These are phyloP conservation scores for Holacanthus passer DNA, from an alignment of 2,113 vertebrate species.

Conservation along the genomic window DNA sequence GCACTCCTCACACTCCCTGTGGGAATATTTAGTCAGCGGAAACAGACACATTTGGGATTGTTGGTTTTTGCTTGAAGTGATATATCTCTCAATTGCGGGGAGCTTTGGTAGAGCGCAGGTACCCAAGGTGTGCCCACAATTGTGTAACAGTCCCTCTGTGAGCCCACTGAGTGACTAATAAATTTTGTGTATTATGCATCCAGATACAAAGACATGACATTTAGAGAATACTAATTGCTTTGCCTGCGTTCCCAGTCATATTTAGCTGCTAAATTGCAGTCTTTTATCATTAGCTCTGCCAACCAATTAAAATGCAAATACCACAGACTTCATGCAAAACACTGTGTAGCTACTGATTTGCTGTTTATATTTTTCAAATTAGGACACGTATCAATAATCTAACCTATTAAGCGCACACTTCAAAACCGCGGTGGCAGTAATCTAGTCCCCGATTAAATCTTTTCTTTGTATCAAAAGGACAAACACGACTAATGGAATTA, in stretches of 20 bases:
- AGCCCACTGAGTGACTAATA: conserved; percentile 32
- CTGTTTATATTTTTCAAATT: conserved; percentile 34
- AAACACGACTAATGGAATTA: conserved; percentile 18
- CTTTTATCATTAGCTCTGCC: conserved; percentile 50
- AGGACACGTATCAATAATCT: conserved; percentile 24
- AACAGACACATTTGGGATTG: conserved; percentile 48
- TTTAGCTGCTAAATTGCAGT: conserved; percentile 51
- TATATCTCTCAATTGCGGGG: conserved; percentile 12
- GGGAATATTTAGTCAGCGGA: conserved; percentile 42
- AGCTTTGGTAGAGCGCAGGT: conserved; percentile 23
- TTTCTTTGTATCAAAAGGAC: conserved; percentile 41
- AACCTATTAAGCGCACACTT: conserved; percentile 19
- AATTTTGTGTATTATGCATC: conserved; percentile 22
- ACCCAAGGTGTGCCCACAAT: conserved; percentile 34
- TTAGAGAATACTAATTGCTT: conserved; percentile 60
- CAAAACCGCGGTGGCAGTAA: background rate
- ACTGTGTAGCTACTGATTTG: conserved; percentile 18
- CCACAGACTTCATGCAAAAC: conserved; percentile 35
- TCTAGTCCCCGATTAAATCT: background rate
- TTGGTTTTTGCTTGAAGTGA: conserved; percentile 50
- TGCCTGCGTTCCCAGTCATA: conserved; percentile 37
- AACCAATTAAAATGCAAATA: conserved; percentile 64
- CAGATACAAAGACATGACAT: conserved; percentile 56
- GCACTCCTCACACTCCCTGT: conserved; percentile 38
- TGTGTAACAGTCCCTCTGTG: conserved; percentile 21